Evolutionary conservation across 2,888 invertebrate species (phyloP).

Genomic region (Cephus spinipes): DNA sequence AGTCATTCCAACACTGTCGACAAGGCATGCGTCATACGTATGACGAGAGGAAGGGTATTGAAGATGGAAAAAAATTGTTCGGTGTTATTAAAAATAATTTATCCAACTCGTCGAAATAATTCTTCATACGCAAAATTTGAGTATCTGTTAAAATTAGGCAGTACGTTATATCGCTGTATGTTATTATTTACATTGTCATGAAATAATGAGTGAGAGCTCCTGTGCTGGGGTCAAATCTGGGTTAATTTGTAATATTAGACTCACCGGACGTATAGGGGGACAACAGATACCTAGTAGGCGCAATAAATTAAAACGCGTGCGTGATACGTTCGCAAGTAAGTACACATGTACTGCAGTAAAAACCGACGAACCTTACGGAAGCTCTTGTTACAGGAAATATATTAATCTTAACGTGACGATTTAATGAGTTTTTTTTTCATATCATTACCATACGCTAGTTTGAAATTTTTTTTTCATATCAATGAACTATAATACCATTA

Average conservation of each 20-base stretch:
- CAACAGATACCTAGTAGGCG: slow-evolving; percentile 4
- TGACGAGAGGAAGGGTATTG: background rate
- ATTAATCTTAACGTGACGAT: background rate
- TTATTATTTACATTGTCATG: background rate
- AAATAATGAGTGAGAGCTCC: background rate
- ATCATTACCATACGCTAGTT: background rate
- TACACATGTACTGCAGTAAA: background rate
- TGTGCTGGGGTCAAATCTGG: slow-evolving; percentile 39
- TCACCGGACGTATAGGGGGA: slow-evolving; percentile 43
- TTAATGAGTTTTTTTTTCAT: background rate
- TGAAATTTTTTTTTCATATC: background rate
- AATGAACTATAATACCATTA: background rate
- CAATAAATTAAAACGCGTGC: background rate
- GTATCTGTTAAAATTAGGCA: background rate
- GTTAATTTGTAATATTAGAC: slow-evolving; percentile 53
- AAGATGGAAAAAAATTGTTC: background rate
- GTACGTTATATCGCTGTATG: background rate
- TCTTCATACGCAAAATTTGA: background rate
- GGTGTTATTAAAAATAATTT: background rate
- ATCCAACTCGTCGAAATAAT: background rate
- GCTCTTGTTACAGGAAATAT: background rate
- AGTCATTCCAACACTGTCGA: background rate
- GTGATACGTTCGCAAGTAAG: slow-evolving; percentile 1
- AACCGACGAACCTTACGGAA: background rate
- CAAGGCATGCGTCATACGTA: background rate